These are phyloP conservation scores for Steinernema scapterisci DNA, from an alignment of 2,888 invertebrate genomes.

Conservation along the genomic window DNA sequence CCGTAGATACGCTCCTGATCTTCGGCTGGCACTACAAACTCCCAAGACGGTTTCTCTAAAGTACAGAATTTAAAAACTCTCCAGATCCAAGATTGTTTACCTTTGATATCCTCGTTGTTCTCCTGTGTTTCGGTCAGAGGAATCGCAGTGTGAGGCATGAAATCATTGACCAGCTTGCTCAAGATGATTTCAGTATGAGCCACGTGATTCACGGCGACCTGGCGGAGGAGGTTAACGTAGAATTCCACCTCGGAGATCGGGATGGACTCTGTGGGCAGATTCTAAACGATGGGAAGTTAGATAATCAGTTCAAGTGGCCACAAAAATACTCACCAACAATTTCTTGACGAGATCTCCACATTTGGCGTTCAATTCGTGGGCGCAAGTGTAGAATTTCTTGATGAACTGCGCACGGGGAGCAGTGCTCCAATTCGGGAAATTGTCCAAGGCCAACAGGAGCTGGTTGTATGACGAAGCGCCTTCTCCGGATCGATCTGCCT, in stretches of 20 bases:
- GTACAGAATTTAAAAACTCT: background rate
- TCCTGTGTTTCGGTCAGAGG: background rate
- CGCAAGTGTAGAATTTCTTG: constrained; percentile 49
- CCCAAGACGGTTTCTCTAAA: background rate
- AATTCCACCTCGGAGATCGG: constrained; percentile 38
- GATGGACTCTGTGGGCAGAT: constrained; percentile 25
- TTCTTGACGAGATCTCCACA: constrained; percentile 47
- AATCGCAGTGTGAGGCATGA: constrained; percentile 32
- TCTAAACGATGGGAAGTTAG: background rate
- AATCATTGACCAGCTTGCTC: constrained; percentile 36
- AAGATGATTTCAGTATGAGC: constrained; percentile 36
- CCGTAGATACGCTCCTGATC: constrained; percentile 39
- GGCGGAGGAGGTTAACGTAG: constrained; percentile 38
- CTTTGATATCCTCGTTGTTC: background rate
- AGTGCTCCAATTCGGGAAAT: constrained; percentile 48
- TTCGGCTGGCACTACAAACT: constrained; percentile 34
- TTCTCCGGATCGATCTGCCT: constrained; percentile 42
- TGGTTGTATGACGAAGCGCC: constrained; percentile 47
- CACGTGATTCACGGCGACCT: constrained; percentile 39
- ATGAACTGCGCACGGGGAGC: constrained; percentile 45
- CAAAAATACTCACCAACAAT: constrained; percentile 47
- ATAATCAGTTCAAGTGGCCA: background rate
- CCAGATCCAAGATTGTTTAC: background rate
- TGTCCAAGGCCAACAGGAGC: constrained; percentile 49
- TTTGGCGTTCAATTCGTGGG: constrained; percentile 48